Evolutionary conservation across 1,140 invertebrate genomes (phyloP).

Genomic region (Drosophila pectinifera): DNA sequence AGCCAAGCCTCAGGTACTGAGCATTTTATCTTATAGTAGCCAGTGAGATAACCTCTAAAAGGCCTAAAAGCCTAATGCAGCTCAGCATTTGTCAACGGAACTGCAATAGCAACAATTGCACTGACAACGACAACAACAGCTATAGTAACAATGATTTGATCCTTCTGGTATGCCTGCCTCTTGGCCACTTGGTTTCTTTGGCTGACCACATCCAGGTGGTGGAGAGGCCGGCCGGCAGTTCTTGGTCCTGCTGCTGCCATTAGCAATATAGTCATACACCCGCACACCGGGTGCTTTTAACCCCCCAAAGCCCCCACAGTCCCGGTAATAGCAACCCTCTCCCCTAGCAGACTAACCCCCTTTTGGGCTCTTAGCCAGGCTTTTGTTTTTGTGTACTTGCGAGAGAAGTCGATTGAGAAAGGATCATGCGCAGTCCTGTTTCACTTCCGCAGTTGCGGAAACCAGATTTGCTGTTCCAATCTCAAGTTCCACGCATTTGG

Average conservation of each 20-base stretch:
- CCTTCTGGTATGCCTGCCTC: slow-evolving; percentile 32
- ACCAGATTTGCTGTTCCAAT: not conserved
- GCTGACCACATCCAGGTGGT: slow-evolving; percentile 43
- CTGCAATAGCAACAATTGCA: slow-evolving; percentile 9
- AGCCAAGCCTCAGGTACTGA: not conserved
- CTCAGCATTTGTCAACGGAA: slow-evolving; percentile 42
- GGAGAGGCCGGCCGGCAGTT: slow-evolving; percentile 50
- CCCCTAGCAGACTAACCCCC: slow-evolving; percentile 28
- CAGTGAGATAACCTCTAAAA: not conserved
- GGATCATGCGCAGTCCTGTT: slow-evolving; percentile 33
- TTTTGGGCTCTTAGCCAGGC: slow-evolving; percentile 31
- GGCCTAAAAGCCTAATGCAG: slow-evolving; percentile 9
- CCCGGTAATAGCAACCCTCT: not conserved
- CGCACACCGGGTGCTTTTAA: slow-evolving; percentile 18
- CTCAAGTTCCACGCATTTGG: not conserved
- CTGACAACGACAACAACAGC: slow-evolving; percentile 6
- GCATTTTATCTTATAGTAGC: not conserved
- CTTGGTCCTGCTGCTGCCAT: slow-evolving; percentile 44
- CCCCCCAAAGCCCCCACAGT: not conserved
- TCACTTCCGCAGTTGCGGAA: not conserved
- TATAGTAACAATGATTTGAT: slow-evolving; percentile 24
- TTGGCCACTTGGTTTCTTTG: slow-evolving; percentile 35
- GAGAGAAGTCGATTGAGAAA: slow-evolving; percentile 20
- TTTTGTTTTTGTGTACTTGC: slow-evolving; percentile 61
- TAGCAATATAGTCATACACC: slow-evolving; percentile 54